Percentiles rank a stretch among this genome's conserved stretches.
phyloP scores from a whole-genome alignment of 2,113 vertebrate species.

The Hystrix brachyura region DNA sequence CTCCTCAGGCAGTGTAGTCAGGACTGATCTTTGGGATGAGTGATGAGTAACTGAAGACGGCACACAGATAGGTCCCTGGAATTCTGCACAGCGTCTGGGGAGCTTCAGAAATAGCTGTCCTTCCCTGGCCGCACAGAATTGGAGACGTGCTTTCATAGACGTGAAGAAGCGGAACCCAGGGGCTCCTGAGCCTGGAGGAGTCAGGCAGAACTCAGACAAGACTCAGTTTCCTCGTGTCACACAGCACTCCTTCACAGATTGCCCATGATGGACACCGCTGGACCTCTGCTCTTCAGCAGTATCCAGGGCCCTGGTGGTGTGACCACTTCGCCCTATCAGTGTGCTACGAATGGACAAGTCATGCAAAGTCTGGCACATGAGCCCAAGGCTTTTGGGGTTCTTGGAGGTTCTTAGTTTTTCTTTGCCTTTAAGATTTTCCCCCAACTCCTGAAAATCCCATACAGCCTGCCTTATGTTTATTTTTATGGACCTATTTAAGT shows the following conservation, averaged over 20 bases:
- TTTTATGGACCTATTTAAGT: conserved; percentile 78
- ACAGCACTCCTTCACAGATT: accelerated
- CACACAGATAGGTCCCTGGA: not conserved
- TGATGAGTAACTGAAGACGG: not conserved
- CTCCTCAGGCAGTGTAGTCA: not conserved
- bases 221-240: accelerated
- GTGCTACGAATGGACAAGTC: accelerated
- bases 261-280: accelerated
- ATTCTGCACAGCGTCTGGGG: not conserved
- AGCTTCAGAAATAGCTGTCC: not conserved
- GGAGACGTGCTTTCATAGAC: accelerated
- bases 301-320: accelerated
- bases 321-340: accelerated
- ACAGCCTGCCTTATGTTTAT: conserved; percentile 65
- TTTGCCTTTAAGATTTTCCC: conserved; percentile 46
- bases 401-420: not conserved
- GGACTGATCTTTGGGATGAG: too few species aligned
- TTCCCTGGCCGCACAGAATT: accelerated
- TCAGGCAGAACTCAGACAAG: accelerated
- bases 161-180: not conserved
- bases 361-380: not conserved
- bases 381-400: not conserved
- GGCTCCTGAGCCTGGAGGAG: not conserved
- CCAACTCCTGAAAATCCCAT: not conserved
- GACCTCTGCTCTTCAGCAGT: not conserved